Evolutionary conservation across 2,113 vertebrate species (phyloP), one percentile per base, ranked within the genome.

Genomic region (Arenaria interpres): DNA sequence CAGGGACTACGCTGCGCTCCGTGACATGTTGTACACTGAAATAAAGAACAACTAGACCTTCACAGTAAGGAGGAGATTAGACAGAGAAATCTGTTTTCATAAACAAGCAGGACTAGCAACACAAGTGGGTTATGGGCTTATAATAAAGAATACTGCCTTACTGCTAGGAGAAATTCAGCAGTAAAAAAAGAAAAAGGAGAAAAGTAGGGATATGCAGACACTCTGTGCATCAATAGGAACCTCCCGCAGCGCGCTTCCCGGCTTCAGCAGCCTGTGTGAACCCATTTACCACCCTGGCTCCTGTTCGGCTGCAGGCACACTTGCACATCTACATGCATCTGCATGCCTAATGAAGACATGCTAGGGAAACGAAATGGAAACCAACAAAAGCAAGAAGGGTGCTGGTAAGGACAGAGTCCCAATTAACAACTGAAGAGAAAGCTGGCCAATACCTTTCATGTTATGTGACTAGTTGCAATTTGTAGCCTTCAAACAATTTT

Each of bases 1-100:
- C n/a, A 50, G 32, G 27, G 20, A 28, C 77, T 63, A 17, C 0
- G 0, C 45, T 5, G 3, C 6, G 9, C 41, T 64, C 25, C 50
- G 45, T 59, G 53, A 57, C 45, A 33, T 27, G 16, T 59, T 71
- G 48, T 45, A 79, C 85, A 69, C 25, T 45, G 78, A 88, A 80
- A 85, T 46, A 76, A 41, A 57, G 50, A 89, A 33, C 46, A 56
- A 50, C 48, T 74, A n/a, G 54, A 53, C 25, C 63, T 91, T 67
- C 33, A 9, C 30, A 33, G 53, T 73, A 72, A 93, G 41, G n/a
- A 95, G 54, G 19, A 88, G 43, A 37, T 85, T 13, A 76, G 39
- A 32, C 14, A 9, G 71, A 72, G 39, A 33, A 39, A 46, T 51
- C 41, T 57, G 39, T 33, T 91, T 28, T 62, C 51, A 78, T 37